Evolutionary conservation across 2,888 invertebrate genomes (phyloP), one percentile per base, ranked within the genome.

Genomic region (Amphiduros pacificus): DNA sequence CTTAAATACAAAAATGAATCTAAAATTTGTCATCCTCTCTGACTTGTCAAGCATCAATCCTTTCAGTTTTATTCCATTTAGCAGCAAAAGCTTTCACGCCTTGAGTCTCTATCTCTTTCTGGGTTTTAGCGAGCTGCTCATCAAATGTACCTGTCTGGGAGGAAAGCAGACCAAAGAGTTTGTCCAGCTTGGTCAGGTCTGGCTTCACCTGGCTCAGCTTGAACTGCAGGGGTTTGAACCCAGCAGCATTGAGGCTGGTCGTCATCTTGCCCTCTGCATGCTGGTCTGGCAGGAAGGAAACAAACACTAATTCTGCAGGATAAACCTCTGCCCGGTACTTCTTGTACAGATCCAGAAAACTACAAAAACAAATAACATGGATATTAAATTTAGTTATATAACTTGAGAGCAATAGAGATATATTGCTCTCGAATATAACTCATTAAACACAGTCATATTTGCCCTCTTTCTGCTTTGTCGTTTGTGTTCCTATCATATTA

Each of bases 171-270:
- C 81, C 82, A 55, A 82, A 76, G 49, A 82, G 60, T 48, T 74
- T 77, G 64, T 81, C 82, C 59, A 82, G 72, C 65, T 82, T 82
- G 40, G 77, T 78, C 60, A 82, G 66, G 68, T 82, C 82, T 6
- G 82, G 82, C 11, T 78, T 69, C 17, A 48, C 52, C 20, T 68
- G 59, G 60, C 78, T 75, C 58, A 82, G 73, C 28, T 72, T 72
- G 56, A 77, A 77, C 70, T 79, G 76, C 53, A 78, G 67, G 14
- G 78, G 75, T 49, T 72, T 65, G 53, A 53, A 59, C 27, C 59
- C 59, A 17, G 20, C 6, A 1, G n/a, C 41, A 49, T 72, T 61
- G 36, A 78, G 71, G 49, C 66, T 63, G 5, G 32, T 49, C n/a
- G 74, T 76, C 82, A 82, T 82, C 53, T 78, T 71, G 11, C 81